Base-by-base conservation (phyloP, 1,140 invertebrate species). In the Dendroctonus valens region DNA sequence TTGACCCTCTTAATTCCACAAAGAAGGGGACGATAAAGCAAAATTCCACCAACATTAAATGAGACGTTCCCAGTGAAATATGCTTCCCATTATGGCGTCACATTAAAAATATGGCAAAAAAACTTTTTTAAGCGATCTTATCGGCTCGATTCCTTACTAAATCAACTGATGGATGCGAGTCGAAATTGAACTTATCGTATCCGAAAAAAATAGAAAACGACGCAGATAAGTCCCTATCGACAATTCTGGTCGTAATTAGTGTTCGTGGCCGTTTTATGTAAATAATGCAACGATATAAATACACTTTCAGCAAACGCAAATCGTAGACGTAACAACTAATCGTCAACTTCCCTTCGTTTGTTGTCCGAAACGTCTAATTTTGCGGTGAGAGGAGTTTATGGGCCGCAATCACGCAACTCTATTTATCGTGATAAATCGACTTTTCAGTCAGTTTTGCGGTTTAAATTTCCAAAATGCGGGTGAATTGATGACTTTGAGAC, bases 51-150 rank as follows among this genome's bases (percentile, higher is more conserved):
- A 39, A 71, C 69, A 69, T 68, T 71, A 70, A 72, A 74, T 69
- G 70, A 70, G 72, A 73, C 74, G 69, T 73, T 71, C 65, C 65
- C 15, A 54, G 71, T 75, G 72, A 75, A 75, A 75, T 75, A 75
- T 74, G 71, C 67, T 68, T 68, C 73, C 71, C 71, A 74, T 75
- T 75, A 75, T 69, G 73, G 73, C 66, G 70, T 70, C 66, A 69
- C 73, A 75, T 71, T 75, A 72, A 75, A 75, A 72, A 75, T 75
- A 75, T 73, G 72, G 67, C 70, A 69, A 65, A 73, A 75, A 74
- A 70, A 74, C 38, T 65, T 73, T 71, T 71, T 70, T 69, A 71
- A 73, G 26, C 26, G 26, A 26, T 26, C 26, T 3, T 26, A 26
- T 26, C 26, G 26, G 26, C 1, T 26, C 26, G 26, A 26, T 26